Evolutionary conservation across 2,888 invertebrate species (phyloP), one percentile per base, ranked within the genome.

Genomic region (Resseliella maxima): DNA sequence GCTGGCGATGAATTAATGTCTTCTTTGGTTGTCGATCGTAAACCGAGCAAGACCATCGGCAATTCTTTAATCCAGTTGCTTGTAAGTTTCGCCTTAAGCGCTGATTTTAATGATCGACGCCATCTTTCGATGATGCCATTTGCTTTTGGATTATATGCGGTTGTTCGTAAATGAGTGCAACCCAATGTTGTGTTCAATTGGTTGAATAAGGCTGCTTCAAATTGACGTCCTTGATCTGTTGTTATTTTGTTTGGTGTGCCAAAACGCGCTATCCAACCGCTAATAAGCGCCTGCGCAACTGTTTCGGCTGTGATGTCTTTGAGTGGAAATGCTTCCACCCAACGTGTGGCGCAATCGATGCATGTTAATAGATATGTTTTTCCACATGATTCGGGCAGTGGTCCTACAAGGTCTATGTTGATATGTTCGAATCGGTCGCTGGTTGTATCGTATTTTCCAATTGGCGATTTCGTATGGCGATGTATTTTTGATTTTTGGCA

Each of bases 51-150:
- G 41, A 41, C 12, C 41, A 41, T 41, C 12, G 41, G 41, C 41
- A 41, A 41, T 41, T 5, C 12, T 41, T 41, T 12, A 41, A 12
- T 8, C 41, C 41, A 41, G 41, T 12, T 5, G 5, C 12, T 12
- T 5, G 5, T 41, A 12, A 8, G 5, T 89, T 89, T 88, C 86
- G 89, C 88, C 86, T 86, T 89, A 36, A 90, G 87, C 0, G 91
- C 89, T 0, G 90, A 88, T 88, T 90, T 91, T 85, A 91, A 87
- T 15, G 89, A 89, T 1, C 91, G 88, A 87, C 92, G 91, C 86
- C 90, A 89, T 5, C 90, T 87, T 87, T 92, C 90, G 5, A 91
- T 88, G 86, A 90, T 88, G 0, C 90, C 91, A 86, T 92, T 91
- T 0, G 90, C 87, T 81, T 89, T 88, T 35, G 91, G 89, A 87